These are phyloP conservation scores for Platynereis dumerilii DNA, from an alignment of 2,888 invertebrate genomes.

Conservation along the genomic window DNA sequence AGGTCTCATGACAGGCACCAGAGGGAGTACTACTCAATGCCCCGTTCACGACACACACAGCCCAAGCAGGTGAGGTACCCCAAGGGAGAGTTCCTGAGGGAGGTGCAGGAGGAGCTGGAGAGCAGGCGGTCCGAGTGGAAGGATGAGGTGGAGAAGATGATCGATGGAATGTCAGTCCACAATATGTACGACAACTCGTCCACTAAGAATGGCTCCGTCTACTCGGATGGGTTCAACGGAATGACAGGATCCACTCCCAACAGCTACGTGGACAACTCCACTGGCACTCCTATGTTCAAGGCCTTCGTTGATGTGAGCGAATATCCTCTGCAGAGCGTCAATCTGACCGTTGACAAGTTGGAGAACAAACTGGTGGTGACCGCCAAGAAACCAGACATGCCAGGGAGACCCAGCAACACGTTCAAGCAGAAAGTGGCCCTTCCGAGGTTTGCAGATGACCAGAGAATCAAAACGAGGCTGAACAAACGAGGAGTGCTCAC, in stretches of 20 bases:
- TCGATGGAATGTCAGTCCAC: neutral
- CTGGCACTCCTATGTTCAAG: conserved; percentile 33
- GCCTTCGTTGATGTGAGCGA: conserved; percentile 37
- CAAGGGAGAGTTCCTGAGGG: conserved; percentile 31
- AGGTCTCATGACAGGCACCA: too few relatives aligned
- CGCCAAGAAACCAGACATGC: conserved; percentile 11
- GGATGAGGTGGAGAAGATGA: conserved; percentile 29
- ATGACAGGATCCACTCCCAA: conserved; percentile 13
- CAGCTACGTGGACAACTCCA: conserved; percentile 36
- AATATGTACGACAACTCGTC: neutral
- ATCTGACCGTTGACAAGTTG: conserved; percentile 34
- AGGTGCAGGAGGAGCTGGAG: conserved; percentile 39
- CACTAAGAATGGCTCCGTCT: neutral
- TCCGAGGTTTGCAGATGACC: conserved; percentile 37
- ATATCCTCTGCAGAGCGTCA: conserved; percentile 28
- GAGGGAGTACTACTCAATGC: too few relatives aligned
- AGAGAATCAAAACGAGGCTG: conserved; percentile 27
- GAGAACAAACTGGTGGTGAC: conserved; percentile 31
- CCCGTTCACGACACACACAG: neutral
- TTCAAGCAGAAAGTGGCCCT: conserved; percentile 36
- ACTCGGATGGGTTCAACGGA: too few relatives aligned
- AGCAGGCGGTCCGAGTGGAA: conserved; percentile 33
- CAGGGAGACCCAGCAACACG: conserved; percentile 23
- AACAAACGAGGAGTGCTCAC: conserved; percentile 34
- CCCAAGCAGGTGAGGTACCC: conserved; percentile 10